Conservation (phyloP, 2,113 vertebrate genomes). For the Empidonax alnorum region DNA sequence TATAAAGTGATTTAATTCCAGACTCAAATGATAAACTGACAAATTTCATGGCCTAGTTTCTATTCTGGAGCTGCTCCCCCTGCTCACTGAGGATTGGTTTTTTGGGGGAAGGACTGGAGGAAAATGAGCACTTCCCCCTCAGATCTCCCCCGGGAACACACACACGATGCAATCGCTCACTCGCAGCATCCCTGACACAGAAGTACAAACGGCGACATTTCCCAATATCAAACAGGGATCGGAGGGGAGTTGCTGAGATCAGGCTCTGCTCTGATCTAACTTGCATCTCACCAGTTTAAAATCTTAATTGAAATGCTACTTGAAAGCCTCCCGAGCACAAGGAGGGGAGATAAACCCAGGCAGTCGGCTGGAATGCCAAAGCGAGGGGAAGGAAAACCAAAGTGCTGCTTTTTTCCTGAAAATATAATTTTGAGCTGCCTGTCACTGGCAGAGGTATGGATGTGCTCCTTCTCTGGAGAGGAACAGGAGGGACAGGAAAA, state of each 20-base stretch:
- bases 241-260: neutral
- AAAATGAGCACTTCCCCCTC: neutral
- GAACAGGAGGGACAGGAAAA: neutral
- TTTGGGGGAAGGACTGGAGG: neutral
- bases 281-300: slow-evolving; percentile 19
- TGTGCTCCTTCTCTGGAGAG: neutral
- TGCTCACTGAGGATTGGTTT: neutral
- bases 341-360: neutral
- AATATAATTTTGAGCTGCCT: neutral
- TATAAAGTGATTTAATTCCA: neutral
- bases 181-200: neutral
- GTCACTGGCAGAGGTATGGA: neutral
- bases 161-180: neutral
- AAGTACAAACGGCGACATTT: slow-evolving; percentile 45
- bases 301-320: slow-evolving; percentile 49
- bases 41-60: neutral
- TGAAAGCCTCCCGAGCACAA: neutral
- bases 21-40: neutral
- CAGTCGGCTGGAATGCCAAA: neutral
- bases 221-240: slow-evolving; percentile 12
- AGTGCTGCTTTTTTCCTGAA: neutral
- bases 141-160: neutral
- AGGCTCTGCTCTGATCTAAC: slow-evolving; percentile 12
- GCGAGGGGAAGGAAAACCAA: neutral
- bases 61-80: neutral